A percentile compares a stretch with the other conserved stretches of the same genome.
phyloP scores from a whole-genome alignment of 1,140 invertebrate species.

The Goniozus legneri region DNA sequence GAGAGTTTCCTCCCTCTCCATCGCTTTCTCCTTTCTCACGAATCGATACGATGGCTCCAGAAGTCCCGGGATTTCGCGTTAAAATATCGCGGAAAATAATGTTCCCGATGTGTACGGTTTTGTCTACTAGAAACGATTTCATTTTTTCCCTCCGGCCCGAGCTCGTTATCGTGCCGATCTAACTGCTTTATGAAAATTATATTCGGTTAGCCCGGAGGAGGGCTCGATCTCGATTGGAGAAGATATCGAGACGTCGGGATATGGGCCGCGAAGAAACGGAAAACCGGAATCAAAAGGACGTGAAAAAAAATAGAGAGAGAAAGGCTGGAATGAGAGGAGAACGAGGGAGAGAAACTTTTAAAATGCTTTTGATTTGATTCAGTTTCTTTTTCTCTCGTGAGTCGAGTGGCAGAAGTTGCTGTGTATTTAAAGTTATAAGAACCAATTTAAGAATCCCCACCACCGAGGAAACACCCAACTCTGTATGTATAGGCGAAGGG shows the following conservation, averaged over 20 bases:
- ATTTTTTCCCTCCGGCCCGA: background rate
- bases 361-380: conserved; percentile 40
- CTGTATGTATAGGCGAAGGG: too few relatives aligned
- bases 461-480: background rate
- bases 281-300: conserved; percentile 4
- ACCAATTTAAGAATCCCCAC: conserved; percentile 51
- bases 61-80: conserved; percentile 45
- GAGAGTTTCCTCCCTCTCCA: conserved; percentile 11
- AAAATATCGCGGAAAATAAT: conserved; percentile 47
- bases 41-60: conserved; percentile 49
- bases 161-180: too few relatives aligned
- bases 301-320: conserved; percentile 1
- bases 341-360: conserved; percentile 30
- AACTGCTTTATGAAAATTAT: too few relatives aligned
- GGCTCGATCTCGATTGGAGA: too few relatives aligned
- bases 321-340: conserved; percentile 8
- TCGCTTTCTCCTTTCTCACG: conserved; percentile 15
- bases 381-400: too few relatives aligned
- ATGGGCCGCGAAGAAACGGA: background rate
- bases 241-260: too few relatives aligned
- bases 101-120: conserved; percentile 23
- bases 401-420: conserved; percentile 7
- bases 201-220: too few relatives aligned
- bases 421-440: conserved; percentile 49
- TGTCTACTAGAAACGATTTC: background rate